Base-by-base conservation (phyloP, 2,797 vertebrate genomes). In the Enteromius treurensis region DNA sequence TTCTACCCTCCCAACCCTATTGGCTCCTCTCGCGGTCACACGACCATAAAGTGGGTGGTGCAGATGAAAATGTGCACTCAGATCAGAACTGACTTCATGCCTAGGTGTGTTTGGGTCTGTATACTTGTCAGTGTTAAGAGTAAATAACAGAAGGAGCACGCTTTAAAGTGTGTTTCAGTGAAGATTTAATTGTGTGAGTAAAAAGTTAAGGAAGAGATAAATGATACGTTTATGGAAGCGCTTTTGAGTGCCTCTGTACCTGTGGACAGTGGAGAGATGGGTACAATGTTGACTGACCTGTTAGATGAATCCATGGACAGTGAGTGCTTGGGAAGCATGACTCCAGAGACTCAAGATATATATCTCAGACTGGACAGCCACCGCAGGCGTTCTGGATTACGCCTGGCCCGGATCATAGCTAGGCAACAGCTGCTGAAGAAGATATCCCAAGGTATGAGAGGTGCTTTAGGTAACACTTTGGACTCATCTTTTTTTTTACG, bases 291-390 rank as follows among this genome's bases (percentile, higher is more conserved):
- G 73, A 80, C 14, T 74, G 67, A 78, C 13, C 84, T 1, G 45
- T 34, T 70, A 45, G 86, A 79, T 3, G 70, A 79, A 21, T 86
- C 85, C 53, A 88, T 88, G 32, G 92, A 93, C 53, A 32, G 77
- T 1, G 90, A 91, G 79, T 76, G 84, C 85, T 82, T 95, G 78
- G 91, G 90, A 83, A 90, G 86, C 79, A 93, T 94, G 94, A 94
- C 92, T 3, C 82, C 86, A 9, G 91, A 92, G 8, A 91, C 90
- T 29, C 90, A 92, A 79, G 87, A 92, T 8, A 80, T 92, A 84
- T 95, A 93, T 91, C 92, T 95, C 89, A 91, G 94, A 84, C 91
- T 94, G 88, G 93, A 92, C 6, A 92, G 90, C 15, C 90, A 89
- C 8, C 87, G 85, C 1, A 89, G 90, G 10, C 92, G 93, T 53